Base-by-base conservation (phyloP, 2,797 vertebrate species). In the Myotis pilosus region DNA sequence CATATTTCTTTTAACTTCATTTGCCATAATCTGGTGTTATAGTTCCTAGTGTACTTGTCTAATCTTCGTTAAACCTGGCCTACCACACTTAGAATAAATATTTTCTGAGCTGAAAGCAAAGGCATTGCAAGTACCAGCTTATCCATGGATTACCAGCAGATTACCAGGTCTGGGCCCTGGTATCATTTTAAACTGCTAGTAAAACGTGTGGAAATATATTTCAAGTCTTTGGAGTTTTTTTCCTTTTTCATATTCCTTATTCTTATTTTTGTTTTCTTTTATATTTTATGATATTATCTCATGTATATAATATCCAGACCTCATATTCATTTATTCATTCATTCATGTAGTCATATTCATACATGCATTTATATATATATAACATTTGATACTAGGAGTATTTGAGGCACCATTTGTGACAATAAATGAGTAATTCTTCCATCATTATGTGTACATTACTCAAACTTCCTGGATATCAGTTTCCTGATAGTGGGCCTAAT, bases 51-150 rank as follows among this genome's bases (percentile, higher is more conserved):
- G 82, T 85, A 30, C 38, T 44, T 82, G 15, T 55, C 51, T 91
- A 92, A 92, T 92, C 17, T 88, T 60, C 55, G 71, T 85, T 95
- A 91, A 44, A 94, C 69, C 79, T 25, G 68, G 44, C 16, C 69
- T 66, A 92, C 44, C 28, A 64, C 23, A 89, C 20, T 79, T 78
- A 79, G 5, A 71, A 71, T 57, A 94, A 91, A 71, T 66, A 57
- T 89, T 79, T 89, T 51, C 33, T 75, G 30, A 96, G 17, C 38
- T 92, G 51, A 91, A 69, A 82, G 64, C 49, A 62, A 88, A 96
- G 5, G 6, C 19, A 51, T 30, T 86, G 33, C 36, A 88, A 86
- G 90, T 86, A 64, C 28, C 3, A 4, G n/a, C 30, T 95, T 92
- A 91, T 79, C 64, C 71, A 62, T 64, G 69, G 83, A 51, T 89